These are phyloP conservation scores for Saguinus midas DNA, from an alignment of 2,113 vertebrate genomes.

Conservation along the genomic window DNA sequence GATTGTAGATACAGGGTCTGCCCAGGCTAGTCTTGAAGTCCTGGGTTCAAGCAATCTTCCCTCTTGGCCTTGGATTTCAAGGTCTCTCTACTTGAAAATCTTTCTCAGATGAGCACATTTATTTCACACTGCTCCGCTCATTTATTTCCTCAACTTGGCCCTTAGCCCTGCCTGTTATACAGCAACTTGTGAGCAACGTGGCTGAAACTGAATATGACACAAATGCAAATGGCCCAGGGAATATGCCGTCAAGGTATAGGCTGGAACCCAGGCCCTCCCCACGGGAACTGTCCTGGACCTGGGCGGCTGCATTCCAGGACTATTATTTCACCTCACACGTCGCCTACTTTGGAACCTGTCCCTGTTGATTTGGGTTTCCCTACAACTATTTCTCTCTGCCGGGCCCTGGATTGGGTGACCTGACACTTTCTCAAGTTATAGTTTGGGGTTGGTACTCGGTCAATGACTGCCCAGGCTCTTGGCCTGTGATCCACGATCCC, in stretches of 20 bases:
- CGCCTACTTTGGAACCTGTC: not conserved
- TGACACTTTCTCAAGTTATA: not conserved
- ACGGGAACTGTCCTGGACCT: too few relatives aligned
- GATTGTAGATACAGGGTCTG: too few relatives aligned
- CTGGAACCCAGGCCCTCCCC: not conserved
- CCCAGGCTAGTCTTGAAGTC: too few relatives aligned
- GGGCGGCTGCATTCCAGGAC: too few relatives aligned
- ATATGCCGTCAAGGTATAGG: not conserved
- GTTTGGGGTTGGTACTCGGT: not conserved
- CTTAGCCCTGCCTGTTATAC: not conserved
- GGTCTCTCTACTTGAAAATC: not conserved
- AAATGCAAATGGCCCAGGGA: not conserved
- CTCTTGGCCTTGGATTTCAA: not conserved
- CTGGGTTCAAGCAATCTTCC: too few relatives aligned
- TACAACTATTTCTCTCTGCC: not conserved
- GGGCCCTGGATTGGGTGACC: not conserved
- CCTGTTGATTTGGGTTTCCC: not conserved
- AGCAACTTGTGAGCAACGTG: not conserved
- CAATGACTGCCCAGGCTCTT: too few relatives aligned
- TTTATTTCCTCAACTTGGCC: fast-evolving
- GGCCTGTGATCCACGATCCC: not conserved
- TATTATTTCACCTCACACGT: not conserved
- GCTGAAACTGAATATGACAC: too few relatives aligned
- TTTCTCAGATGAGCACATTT: too few relatives aligned
- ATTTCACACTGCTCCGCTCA: not conserved